Conservation (phyloP, 2,888 invertebrate genomes). For the Bimastos eiseni region DNA sequence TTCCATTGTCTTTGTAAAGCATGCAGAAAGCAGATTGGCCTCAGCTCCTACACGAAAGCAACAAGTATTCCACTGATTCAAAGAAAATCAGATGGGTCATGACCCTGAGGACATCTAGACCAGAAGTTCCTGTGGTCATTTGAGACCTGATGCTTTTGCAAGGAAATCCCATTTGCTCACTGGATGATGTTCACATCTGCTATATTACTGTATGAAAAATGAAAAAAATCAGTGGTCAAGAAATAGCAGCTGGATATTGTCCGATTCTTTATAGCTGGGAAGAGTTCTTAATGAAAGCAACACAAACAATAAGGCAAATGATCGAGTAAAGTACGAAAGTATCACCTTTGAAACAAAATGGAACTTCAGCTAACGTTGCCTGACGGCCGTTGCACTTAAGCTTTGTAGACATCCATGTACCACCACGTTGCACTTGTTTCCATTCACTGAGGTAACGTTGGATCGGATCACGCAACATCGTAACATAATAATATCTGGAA, state of each 20-base stretch:
- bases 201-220: neutral
- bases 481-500: conserved; percentile 89
- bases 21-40: neutral
- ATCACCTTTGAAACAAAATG: conserved; percentile 67
- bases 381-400: conserved; percentile 71
- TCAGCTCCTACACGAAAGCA: neutral
- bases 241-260: neutral
- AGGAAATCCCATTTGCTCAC: neutral
- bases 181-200: neutral
- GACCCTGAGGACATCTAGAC: conserved; percentile 13
- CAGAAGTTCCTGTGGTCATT: neutral
- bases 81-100: neutral
- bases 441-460: conserved; percentile 93
- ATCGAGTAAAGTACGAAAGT: neutral
- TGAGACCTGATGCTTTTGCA: neutral
- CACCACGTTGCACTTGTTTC: conserved; percentile 92
- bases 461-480: conserved; percentile 89
- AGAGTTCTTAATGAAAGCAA: neutral
- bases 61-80: neutral
- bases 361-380: conserved; percentile 82
- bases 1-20: neutral
- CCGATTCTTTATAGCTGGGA: neutral
- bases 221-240: neutral
- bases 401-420: conserved; percentile 85
- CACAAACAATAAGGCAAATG: neutral